phyloP scores from a whole-genome alignment of 2,797 vertebrate genomes.

The Crenichthys baileyi region DNA sequence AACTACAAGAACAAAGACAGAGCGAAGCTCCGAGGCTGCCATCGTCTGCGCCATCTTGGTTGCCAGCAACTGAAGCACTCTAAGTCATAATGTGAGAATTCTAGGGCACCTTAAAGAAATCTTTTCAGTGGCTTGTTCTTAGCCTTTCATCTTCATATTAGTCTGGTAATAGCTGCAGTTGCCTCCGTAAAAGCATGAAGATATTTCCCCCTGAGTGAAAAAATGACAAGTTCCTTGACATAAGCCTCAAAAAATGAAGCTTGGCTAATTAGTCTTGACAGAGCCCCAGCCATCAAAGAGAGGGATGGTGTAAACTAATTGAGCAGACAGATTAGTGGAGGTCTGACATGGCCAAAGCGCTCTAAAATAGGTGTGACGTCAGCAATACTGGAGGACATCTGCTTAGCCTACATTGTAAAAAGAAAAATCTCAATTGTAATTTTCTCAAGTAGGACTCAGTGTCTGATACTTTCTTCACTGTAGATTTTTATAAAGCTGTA shows the following conservation, averaged over 20 bases:
- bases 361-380: conserved; percentile 64
- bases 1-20: too few species aligned
- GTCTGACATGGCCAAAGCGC: conserved; percentile 67
- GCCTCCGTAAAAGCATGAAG: conserved; percentile 60
- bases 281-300: conserved; percentile 64
- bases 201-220: conserved; percentile 50
- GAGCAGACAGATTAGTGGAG: conserved; percentile 71
- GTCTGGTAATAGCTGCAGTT: conserved; percentile 22
- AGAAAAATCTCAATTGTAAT: conserved; percentile 11
- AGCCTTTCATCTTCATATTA: conserved; percentile 39
- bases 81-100: not conserved
- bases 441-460: not conserved
- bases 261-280: conserved; percentile 76
- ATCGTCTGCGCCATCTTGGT: too few species aligned
- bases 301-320: conserved; percentile 72
- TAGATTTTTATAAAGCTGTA: not conserved
- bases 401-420: conserved; percentile 35
- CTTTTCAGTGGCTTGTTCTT: conserved; percentile 7
- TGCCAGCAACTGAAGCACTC: not conserved
- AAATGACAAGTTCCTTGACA: conserved; percentile 72
- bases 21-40: too few species aligned
- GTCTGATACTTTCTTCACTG: not conserved
- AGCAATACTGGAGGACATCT: conserved; percentile 47
- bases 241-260: conserved; percentile 64
- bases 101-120: not conserved